Conservation (phyloP, 2,797 vertebrate genomes). For the Hybognathus amarus region DNA sequence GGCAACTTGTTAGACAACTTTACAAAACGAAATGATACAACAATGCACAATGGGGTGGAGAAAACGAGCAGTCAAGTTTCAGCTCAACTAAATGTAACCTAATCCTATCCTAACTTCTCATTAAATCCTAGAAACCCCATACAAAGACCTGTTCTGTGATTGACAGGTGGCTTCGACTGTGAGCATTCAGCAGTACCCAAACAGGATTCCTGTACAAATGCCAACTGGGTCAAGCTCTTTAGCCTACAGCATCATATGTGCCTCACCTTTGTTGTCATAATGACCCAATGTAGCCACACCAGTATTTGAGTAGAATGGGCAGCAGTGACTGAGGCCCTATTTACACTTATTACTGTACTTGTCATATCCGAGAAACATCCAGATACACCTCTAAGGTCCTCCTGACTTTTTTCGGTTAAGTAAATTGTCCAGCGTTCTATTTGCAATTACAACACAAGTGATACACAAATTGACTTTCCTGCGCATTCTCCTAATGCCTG, state of each 20-base stretch:
- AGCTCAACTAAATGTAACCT: conserved; percentile 46
- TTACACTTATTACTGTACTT: conserved; percentile 2
- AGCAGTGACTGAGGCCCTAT: conserved; percentile 19
- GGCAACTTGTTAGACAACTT: conserved; percentile 51
- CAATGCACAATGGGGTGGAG: conserved; percentile 51
- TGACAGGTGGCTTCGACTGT: conserved; percentile 18
- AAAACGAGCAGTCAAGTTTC: conserved; percentile 50
- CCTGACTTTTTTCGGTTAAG: neutral
- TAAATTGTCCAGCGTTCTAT: neutral
- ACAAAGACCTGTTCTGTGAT: conserved; percentile 35
- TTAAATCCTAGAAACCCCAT: conserved; percentile 45
- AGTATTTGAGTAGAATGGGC: conserved; percentile 25
- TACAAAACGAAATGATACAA: conserved; percentile 44
- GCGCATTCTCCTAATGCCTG: neutral
- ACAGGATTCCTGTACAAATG: conserved; percentile 45
- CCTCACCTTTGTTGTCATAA: conserved; percentile 46
- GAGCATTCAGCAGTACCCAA: conserved; percentile 45
- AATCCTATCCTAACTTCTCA: conserved; percentile 47
- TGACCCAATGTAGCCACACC: conserved; percentile 27
- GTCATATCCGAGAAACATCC: neutral
- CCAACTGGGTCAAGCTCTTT: conserved; percentile 41
- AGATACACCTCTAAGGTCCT: neutral
- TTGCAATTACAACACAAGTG: neutral
- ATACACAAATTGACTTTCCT: neutral
- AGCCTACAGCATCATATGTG: conserved; percentile 14